phyloP scores from a whole-genome alignment of 2,888 invertebrate species.

The Pomacea canaliculata region DNA sequence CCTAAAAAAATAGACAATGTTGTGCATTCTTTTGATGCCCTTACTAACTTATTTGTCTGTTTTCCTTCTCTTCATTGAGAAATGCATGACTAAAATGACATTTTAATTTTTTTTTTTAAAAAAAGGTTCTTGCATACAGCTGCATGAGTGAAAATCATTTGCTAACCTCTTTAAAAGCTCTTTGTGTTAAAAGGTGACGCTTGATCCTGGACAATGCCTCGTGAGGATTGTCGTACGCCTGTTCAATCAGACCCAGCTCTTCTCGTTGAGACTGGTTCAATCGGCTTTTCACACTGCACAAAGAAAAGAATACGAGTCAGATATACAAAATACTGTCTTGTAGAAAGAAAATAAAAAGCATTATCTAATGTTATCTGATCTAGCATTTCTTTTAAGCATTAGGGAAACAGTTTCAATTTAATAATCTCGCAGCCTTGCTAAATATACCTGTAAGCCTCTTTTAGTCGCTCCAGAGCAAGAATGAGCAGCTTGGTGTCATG shows the following conservation, averaged over 20 bases:
- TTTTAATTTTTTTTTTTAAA: background rate
- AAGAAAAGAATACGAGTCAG: too few species aligned
- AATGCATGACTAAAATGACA: background rate
- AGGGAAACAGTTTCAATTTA: background rate
- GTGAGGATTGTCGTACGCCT: constrained; percentile 99
- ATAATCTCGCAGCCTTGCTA: background rate
- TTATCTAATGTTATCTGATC: background rate
- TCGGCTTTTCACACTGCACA: constrained; percentile 91
- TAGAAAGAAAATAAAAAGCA: background rate
- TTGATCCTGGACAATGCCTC: constrained; percentile 99
- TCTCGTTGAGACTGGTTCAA: constrained; percentile 99
- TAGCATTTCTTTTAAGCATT: background rate
- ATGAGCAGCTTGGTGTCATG: constrained; percentile 99
- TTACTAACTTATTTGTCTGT: too few species aligned
- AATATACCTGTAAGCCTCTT: constrained; percentile 88
- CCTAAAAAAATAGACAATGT: constrained; percentile 72
- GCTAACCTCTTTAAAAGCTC: constrained; percentile 94
- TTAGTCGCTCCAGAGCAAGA: constrained; percentile 93
- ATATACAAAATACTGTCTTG: too few species aligned
- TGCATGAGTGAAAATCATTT: background rate
- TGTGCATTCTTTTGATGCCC: background rate
- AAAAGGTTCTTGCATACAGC: too few species aligned
- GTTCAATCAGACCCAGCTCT: constrained; percentile 97
- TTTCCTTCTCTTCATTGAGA: background rate
- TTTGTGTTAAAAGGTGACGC: constrained; percentile 96